Evolutionary conservation across 1,140 invertebrate genomes (phyloP), one percentile per base, ranked within the genome.

Genomic region (Idris sp.): DNA sequence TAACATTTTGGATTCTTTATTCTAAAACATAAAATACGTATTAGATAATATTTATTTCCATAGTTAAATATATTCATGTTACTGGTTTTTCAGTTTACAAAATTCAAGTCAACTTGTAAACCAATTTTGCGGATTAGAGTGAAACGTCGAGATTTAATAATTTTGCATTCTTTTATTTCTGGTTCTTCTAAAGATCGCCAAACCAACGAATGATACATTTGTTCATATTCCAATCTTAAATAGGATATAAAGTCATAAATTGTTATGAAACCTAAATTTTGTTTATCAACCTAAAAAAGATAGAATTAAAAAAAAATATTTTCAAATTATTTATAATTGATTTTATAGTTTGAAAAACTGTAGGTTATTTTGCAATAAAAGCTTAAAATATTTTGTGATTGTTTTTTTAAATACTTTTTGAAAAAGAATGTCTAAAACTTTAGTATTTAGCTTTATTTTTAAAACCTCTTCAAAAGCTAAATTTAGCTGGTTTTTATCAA

Each of bases 241-340:
- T 92, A 90, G 0, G 91, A 92, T 3, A 92, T 88, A 53, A 92
- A 88, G 81, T 92, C 91, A 74, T 92, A 88, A 91, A 92, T 93
- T 8, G 89, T 90, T 6, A 92, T 88, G 46, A 87, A 84, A 13
- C 89, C 91, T n/a, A n/a, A 33, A 0, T 33, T 13, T 13, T n/a
- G 2, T 25, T 18, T 7, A 18, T 41, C 16, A 19, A 41, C 19
- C 38, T 41, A 15, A 19, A 41, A 41, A 19, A n/a, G n/a, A n/a
- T n/a, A n/a, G n/a, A n/a, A n/a, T n/a, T n/a, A n/a, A n/a, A n/a
- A n/a, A n/a, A n/a, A n/a, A n/a, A n/a, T n/a, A n/a, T n/a, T n/a
- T 19, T 19, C 1, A 28, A 28, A 28, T 8, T 28, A 1, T n/a
- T 28, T 8, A 8, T 28, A 1, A 28, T 28, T 28, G 4, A 1